Evolutionary conservation across 2,888 invertebrate genomes (phyloP), one percentile per base, ranked within the genome.

Genomic region (Drosophila lacicola): DNA sequence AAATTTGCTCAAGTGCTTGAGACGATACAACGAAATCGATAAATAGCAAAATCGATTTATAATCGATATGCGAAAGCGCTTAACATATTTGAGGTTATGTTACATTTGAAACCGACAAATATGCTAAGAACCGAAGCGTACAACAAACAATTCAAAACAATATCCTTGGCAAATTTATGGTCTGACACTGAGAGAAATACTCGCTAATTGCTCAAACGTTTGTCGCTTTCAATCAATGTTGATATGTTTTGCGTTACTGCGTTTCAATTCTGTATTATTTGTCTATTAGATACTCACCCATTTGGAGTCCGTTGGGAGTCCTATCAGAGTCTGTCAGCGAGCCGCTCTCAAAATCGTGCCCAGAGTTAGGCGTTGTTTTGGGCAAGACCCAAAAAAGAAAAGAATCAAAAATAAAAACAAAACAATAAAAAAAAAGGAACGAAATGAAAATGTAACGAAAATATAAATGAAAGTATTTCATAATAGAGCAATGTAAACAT

Each of bases 1-100:
- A 63, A 72, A 75, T 67, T 67, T 77, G 77, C 74, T 77, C 78
- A 77, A 72, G 51, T 62, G 57, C 42, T 64, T 33, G 39, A 39
- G 36, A 47, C 50, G 39, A 62, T 62, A 62, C 63, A 75, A 71
- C 62, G 56, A 63, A 53, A 44, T 55, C 44, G 21, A 34, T 21
- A 21, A 21, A 9, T 9, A 19, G 13, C 19, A 19, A 9, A 21
- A 51, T 51, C 37, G 50, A 50, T 49, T 39, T 21, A 25, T 19
- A 33, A 39, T 50, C n/a, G 17, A 34, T 39, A 17, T 21, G 29
- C 34, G 17, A 51, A 58, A 17, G 37, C 19, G 14, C 36, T 39
- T 45, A n/a, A 33, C 36, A 45, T 50, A 62, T 33, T 53, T 49
- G 49, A 34, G 19, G 54, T 54, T 36, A 55, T 69, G 69, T 61